These are phyloP conservation scores for Scelioninae gen. 2 DNA, from an alignment of 2,888 invertebrate species.

Conservation along the genomic window DNA sequence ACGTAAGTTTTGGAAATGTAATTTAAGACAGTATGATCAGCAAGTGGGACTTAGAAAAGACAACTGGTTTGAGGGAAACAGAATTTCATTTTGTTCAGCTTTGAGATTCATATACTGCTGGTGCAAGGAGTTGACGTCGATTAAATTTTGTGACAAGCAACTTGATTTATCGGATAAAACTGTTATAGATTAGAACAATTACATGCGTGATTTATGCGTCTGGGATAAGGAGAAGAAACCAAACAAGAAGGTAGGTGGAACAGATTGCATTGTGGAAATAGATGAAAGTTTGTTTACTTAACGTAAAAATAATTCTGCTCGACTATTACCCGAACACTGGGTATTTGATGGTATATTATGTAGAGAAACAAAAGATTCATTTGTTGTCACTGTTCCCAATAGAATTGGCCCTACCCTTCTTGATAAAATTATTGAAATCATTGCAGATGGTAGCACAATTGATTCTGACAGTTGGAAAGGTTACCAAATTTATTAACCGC, in stretches of 20 bases:
- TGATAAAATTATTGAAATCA: conserved; percentile 1
- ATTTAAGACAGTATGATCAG: background rate
- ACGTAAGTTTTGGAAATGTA: background rate
- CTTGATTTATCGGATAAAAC: background rate
- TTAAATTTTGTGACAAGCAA: conserved; percentile 1
- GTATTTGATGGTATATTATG: conserved; percentile 6
- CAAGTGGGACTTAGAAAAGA: background rate
- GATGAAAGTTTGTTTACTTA: conserved; percentile 4
- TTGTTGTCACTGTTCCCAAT: background rate
- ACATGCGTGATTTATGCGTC: background rate
- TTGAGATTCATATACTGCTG: conserved; percentile 4
- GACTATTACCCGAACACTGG: background rate
- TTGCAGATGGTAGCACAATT: background rate
- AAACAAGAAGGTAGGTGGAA: background rate
- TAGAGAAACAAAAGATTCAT: background rate
- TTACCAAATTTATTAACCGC: no score
- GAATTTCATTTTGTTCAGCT: background rate
- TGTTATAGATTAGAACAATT: conserved; percentile 3
- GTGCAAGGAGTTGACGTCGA: conserved; percentile 6
- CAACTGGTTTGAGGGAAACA: background rate
- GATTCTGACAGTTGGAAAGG: conserved; percentile 2
- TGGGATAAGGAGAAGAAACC: no score
- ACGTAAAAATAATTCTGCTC: conserved; percentile 2
- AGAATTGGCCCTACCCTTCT: background rate
- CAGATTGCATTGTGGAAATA: background rate